A percentile compares a stretch with the other conserved stretches of the same genome.
These are phyloP conservation scores for Catocala nupta DNA, from an alignment of 2,888 invertebrate species.

Conservation along the genomic window DNA sequence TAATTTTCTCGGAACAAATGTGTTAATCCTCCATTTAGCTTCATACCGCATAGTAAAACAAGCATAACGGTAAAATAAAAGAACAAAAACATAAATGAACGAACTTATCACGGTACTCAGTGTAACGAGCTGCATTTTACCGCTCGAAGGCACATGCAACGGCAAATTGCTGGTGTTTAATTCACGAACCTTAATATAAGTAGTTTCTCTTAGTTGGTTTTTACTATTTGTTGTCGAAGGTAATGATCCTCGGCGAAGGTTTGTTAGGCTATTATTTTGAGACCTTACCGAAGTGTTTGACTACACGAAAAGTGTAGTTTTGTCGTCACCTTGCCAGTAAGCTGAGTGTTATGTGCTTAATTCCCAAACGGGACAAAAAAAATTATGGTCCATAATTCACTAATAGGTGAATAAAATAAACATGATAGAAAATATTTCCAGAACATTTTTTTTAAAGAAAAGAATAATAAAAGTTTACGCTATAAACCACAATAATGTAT, in stretches of 20 bases:
- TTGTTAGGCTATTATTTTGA: too few relatives aligned
- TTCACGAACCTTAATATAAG: constrained; percentile 16
- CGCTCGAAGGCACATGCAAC: constrained; percentile 15
- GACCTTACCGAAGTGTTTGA: too few relatives aligned
- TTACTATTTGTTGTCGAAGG: not conserved
- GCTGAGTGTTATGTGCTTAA: too few relatives aligned
- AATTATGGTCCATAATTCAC: too few relatives aligned
- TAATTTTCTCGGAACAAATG: not conserved
- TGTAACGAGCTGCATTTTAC: constrained; percentile 17
- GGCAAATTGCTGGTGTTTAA: constrained; percentile 8
- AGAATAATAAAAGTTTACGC: too few relatives aligned
- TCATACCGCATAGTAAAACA: constrained; percentile 1
- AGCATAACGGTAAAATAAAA: constrained; percentile 12
- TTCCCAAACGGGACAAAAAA: too few relatives aligned
- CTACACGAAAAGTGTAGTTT: too few relatives aligned
- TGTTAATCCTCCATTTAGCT: not conserved
- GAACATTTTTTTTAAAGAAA: too few relatives aligned
- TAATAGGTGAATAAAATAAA: too few relatives aligned
- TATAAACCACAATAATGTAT: too few relatives aligned
- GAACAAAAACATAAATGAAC: constrained; percentile 8
- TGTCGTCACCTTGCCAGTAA: too few relatives aligned
- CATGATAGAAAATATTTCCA: too few relatives aligned
- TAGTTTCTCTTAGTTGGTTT: constrained; percentile 11
- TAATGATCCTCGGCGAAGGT: not conserved
- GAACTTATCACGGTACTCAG: constrained; percentile 10